These are phyloP conservation scores for Dufourea novaeangliae DNA, from an alignment of 1,140 invertebrate genomes.

Conservation along the genomic window DNA sequence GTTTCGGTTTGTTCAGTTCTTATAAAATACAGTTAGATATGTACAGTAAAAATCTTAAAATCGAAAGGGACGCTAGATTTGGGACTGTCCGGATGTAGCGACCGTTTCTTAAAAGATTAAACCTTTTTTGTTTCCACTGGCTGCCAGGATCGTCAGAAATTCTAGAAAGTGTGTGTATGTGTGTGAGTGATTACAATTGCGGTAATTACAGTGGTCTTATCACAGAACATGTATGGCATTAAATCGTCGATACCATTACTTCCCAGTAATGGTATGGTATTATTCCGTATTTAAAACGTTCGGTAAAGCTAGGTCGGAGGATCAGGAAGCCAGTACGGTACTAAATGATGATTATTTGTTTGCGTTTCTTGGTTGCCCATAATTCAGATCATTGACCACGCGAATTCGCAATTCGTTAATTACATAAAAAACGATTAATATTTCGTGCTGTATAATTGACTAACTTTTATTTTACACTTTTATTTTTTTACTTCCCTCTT, in stretches of 20 bases:
- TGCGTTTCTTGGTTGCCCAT: constrained; percentile 77
- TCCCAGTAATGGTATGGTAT: constrained; percentile 70
- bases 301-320: constrained; percentile 79
- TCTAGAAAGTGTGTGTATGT: constrained; percentile 62
- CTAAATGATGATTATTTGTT: constrained; percentile 78
- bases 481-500: constrained; percentile 37
- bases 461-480: constrained; percentile 77
- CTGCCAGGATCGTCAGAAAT: constrained; percentile 73
- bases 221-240: constrained; percentile 84
- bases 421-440: constrained; percentile 76
- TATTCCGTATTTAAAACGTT: constrained; percentile 73
- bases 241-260: constrained; percentile 79
- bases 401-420: constrained; percentile 53
- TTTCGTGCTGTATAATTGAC: constrained; percentile 77
- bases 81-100: constrained; percentile 73
- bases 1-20: constrained; percentile 61
- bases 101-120: constrained; percentile 69
- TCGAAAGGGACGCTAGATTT: constrained; percentile 64
- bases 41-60: constrained; percentile 68
- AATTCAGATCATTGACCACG: constrained; percentile 72
- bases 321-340: constrained; percentile 80
- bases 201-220: constrained; percentile 82
- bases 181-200: constrained; percentile 75
- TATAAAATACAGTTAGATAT: constrained; percentile 71
- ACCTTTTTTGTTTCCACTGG: constrained; percentile 67